A percentile compares a stretch with the other conserved stretches of the same genome.
Conservation (phyloP, 1,140 invertebrate species). For the Drosophila rufa region DNA sequence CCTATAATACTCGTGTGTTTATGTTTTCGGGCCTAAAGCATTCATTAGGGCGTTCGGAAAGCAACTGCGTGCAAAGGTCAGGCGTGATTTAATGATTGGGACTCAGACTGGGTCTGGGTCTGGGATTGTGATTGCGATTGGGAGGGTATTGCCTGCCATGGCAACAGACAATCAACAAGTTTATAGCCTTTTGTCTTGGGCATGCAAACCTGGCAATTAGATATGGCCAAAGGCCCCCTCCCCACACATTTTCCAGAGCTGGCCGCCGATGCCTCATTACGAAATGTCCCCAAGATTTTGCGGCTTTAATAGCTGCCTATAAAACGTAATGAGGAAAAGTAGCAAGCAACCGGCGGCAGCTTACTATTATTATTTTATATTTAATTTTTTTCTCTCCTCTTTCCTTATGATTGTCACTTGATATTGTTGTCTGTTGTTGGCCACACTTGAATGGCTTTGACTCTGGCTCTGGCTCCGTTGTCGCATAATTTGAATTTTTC, state of each 20-base stretch:
- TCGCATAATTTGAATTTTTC: slow-evolving; percentile 67
- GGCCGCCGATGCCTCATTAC: slow-evolving; percentile 47
- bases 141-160: slow-evolving; percentile 23
- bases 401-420: slow-evolving; percentile 59
- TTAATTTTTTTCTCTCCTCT: slow-evolving; percentile 9
- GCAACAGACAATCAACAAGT: slow-evolving; percentile 49
- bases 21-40: slow-evolving; percentile 21
- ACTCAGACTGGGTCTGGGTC: background rate
- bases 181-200: slow-evolving; percentile 46
- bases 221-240: slow-evolving; percentile 16
- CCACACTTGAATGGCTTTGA: slow-evolving; percentile 56
- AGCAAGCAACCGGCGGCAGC: slow-evolving; percentile 13
- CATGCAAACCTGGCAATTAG: slow-evolving; percentile 44
- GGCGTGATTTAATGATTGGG: slow-evolving; percentile 22
- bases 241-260: background rate
- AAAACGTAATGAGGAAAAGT: slow-evolving; percentile 64
- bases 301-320: slow-evolving; percentile 57
- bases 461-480: slow-evolving; percentile 22
- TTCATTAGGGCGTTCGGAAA: slow-evolving; percentile 38
- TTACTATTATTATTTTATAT: slow-evolving; percentile 48
- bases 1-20: slow-evolving; percentile 19
- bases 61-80: slow-evolving; percentile 43
- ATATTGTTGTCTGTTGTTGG: slow-evolving; percentile 46
- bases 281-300: slow-evolving; percentile 63
- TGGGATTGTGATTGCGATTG: background rate